Conservation (phyloP, 2,797 vertebrate genomes). For the Acanthornis magna region DNA sequence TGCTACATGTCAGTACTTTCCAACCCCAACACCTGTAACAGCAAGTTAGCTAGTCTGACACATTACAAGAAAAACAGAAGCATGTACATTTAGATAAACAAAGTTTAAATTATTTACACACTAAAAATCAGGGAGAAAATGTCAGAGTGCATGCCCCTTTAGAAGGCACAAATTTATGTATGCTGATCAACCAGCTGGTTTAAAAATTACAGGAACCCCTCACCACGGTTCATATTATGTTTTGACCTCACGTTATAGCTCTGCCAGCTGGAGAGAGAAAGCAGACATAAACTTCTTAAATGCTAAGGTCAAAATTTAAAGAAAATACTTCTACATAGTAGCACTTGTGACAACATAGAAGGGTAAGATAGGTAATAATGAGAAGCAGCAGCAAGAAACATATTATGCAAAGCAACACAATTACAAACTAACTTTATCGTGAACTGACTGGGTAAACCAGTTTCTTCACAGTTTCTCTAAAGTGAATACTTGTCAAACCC, state of each 20-base stretch:
- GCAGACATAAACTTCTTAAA: not conserved
- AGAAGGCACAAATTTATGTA: not conserved
- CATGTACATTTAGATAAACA: not conserved
- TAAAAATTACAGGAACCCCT: not conserved
- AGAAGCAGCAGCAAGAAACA: not conserved
- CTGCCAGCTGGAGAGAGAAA: not conserved
- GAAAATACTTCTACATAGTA: not conserved
- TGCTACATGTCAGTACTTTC: not conserved
- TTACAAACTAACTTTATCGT: not conserved
- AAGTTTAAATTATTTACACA: not conserved
- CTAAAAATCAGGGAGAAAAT: not conserved
- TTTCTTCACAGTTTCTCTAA: not conserved
- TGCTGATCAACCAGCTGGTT: not conserved
- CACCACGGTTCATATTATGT: fast-evolving
- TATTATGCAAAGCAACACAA: not conserved
- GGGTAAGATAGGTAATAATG: not conserved
- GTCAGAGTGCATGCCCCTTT: not conserved
- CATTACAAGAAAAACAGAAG: not conserved
- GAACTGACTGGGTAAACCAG: not conserved
- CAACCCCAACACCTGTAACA: not conserved
- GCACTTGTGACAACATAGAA: not conserved
- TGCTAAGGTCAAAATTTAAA: not conserved
- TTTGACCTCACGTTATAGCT: not conserved
- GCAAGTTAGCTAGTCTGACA: not conserved
- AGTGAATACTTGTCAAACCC: not conserved